Conservation (phyloP, 1,140 invertebrate genomes). For the Contarinia nasturtii region DNA sequence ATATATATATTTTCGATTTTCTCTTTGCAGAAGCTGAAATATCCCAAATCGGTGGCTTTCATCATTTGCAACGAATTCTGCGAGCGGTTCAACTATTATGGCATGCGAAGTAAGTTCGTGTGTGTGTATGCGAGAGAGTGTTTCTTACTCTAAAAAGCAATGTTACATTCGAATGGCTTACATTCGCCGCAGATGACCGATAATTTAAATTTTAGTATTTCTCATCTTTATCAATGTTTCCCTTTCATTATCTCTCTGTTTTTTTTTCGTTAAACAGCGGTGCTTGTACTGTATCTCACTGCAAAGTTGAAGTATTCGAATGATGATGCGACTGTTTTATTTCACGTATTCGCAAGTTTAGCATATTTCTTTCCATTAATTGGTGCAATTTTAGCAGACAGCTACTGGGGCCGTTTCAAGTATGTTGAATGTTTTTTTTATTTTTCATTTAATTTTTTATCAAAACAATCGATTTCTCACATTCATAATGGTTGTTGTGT, state of each 20-base stretch:
- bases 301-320: conserved; percentile 36
- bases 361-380: conserved; percentile 58
- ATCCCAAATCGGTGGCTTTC: conserved; percentile 58
- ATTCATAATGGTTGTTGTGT: too few species aligned
- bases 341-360: conserved; percentile 53
- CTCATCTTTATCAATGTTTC: background rate
- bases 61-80: conserved; percentile 73
- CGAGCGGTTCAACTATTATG: conserved; percentile 70
- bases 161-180: background rate
- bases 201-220: background rate
- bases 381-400: conserved; percentile 60
- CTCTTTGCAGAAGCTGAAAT: conserved; percentile 12
- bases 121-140: too few species aligned
- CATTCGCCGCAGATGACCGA: background rate
- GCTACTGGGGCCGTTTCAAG: conserved; percentile 49
- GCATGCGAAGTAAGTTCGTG: conserved; percentile 44
- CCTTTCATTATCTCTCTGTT: background rate
- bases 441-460: background rate
- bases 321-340: conserved; percentile 44
- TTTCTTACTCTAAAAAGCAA: too few species aligned
- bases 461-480: background rate
- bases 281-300: conserved; percentile 50
- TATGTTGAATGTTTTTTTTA: conserved; percentile 7
- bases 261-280: conserved; percentile 31
- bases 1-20: background rate